Base-by-base conservation (phyloP, 2,797 vertebrate species). In the Muscicapa comitata region DNA sequence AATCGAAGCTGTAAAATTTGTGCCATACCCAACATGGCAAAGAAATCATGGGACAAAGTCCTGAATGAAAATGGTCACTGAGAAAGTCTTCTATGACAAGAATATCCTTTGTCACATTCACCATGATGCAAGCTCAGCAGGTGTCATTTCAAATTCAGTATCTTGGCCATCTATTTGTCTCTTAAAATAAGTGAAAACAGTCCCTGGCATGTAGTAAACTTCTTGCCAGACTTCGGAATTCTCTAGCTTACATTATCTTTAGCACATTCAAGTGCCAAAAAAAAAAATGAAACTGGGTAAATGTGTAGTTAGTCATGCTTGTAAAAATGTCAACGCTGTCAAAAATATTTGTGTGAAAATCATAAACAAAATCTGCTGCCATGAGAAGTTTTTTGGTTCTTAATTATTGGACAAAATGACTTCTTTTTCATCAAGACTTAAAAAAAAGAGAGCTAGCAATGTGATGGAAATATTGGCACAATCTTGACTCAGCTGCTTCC, bases 291-390 rank as follows among this genome's bases (percentile, higher is more conserved):
- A 94, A 74, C 75, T 75, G 82, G 33, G 77, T 90, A 92, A 96
- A 90, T 84, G 70, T 76, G 80, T 76, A 58, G 84, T 95, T 93
- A 93, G 92, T 94, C 88, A 95, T 85, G 95, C 94, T 91, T 92
- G 80, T 85, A 95, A 82, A 95, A 96, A 92, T 91, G 88, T 89
- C 95, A 95, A 57, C 1, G 43, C 87, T 96, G 91, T 95, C 92
- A 93, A 79, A 97, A 94, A 95, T 94, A 93, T 95, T 96, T 93
- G 81, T 87, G 79, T 91, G 84, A 96, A 96, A 96, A 95, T 89
- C 90, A 92, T 94, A 96, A 97, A 97, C 93, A 95, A 95, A 96
- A 94, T 89, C 91, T 96, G 93, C 80, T 89, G 75, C 84, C 86
- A 86, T 73, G 82, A 94, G 94, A 92, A 93, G 78, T 63, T 95